A percentile compares a stretch with the other conserved stretches of the same genome.
Conservation (phyloP, 2,113 vertebrate genomes). For the Hyperopisus bebe region DNA sequence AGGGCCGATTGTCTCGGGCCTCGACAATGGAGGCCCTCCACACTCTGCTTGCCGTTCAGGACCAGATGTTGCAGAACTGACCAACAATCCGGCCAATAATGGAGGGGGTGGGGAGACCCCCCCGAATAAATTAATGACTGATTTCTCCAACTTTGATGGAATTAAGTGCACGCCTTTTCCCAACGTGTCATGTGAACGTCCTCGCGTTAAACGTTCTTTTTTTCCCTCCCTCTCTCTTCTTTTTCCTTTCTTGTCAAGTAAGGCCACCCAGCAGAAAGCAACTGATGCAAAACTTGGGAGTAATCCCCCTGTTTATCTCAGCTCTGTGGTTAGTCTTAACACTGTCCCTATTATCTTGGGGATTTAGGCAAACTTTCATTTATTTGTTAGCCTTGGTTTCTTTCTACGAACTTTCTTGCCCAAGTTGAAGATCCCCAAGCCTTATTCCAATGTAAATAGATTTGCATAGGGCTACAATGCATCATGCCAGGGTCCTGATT, state of each 20-base stretch:
- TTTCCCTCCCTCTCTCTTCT: slow-evolving; percentile 25
- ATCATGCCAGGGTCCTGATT: slow-evolving; percentile 63
- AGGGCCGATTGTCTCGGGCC: neutral
- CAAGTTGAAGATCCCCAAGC: slow-evolving; percentile 64
- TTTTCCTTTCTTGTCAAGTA: slow-evolving; percentile 77
- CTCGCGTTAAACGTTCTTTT: slow-evolving; percentile 70
- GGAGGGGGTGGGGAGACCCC: slow-evolving; percentile 49
- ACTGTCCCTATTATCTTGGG: slow-evolving; percentile 98
- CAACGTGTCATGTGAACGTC: slow-evolving; percentile 84
- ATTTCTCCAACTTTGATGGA: slow-evolving; percentile 98
- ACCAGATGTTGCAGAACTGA: slow-evolving; percentile 90
- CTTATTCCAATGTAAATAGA: slow-evolving; percentile 78
- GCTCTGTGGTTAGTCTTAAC: slow-evolving; percentile 95
- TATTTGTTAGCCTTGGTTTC: slow-evolving; percentile 79
- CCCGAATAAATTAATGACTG: slow-evolving; percentile 97
- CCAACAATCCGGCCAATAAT: slow-evolving; percentile 70
- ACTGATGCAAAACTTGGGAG: slow-evolving; percentile 97
- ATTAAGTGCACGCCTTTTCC: slow-evolving; percentile 97
- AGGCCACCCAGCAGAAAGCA: slow-evolving; percentile 99
- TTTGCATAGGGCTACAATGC: slow-evolving; percentile 70
- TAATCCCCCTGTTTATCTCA: slow-evolving; percentile 94
- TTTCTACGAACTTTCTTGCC: slow-evolving; percentile 66
- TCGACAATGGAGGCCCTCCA: neutral
- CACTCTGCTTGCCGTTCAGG: slow-evolving; percentile 49
- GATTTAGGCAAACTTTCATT: slow-evolving; percentile 98